Percentiles rank a stretch among this genome's conserved stretches.
These are phyloP conservation scores for Lathronympha strigana DNA, from an alignment of 2,888 invertebrate species.

Conservation along the genomic window DNA sequence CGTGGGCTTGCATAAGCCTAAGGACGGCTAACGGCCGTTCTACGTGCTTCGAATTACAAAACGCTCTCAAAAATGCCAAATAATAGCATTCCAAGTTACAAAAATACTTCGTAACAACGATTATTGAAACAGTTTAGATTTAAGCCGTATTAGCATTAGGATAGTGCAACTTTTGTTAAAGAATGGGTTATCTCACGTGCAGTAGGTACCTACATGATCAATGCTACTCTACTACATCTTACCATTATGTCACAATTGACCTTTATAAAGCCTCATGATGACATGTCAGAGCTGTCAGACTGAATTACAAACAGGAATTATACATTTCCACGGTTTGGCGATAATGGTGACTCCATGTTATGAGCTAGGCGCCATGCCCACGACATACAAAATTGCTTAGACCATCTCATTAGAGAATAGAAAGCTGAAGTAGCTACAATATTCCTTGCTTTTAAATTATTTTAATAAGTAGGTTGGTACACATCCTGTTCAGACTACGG, in stretches of 20 bases:
- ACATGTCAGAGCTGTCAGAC: constrained; percentile 3
- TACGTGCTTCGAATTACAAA: constrained; percentile 61
- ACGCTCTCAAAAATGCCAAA: constrained; percentile 35
- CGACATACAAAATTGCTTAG: neutral
- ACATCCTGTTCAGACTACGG: neutral
- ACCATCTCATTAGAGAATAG: neutral
- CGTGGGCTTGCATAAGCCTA: constrained; percentile 72
- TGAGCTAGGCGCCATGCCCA: neutral
- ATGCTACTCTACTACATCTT: constrained; percentile 24
- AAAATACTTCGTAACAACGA: constrained; percentile 20
- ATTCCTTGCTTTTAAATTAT: too few relatives aligned
- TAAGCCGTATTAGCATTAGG: constrained; percentile 27
- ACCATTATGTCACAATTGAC: constrained; percentile 31
- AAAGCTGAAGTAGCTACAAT: too few relatives aligned
- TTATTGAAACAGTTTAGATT: constrained; percentile 27
- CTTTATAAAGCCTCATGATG: constrained; percentile 26
- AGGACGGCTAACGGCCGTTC: constrained; percentile 64
- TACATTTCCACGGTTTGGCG: constrained; percentile 1
- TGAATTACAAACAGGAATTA: constrained; percentile 22
- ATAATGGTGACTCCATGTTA: neutral
- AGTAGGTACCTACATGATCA: too few relatives aligned
- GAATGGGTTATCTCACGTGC: constrained; percentile 21
- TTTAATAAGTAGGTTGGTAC: too few relatives aligned
- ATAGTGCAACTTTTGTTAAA: constrained; percentile 22
- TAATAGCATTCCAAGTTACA: constrained; percentile 34